Percentiles rank a stretch among this genome's conserved stretches.
Conservation (phyloP, 2,888 invertebrate genomes). For the Drosophila helvetica region DNA sequence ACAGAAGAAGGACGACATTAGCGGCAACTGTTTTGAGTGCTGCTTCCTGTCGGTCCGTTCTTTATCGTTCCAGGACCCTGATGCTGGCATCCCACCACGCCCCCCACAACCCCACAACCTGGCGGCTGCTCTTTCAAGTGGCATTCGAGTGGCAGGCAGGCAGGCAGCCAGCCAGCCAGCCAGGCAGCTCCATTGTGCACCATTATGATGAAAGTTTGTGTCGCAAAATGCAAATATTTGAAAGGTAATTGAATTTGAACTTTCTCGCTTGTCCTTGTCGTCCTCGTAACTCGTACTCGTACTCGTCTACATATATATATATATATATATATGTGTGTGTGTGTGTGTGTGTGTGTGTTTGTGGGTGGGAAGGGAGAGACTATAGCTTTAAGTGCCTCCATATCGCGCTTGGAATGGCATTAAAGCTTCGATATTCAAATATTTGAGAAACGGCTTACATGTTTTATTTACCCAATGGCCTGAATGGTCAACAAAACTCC, state of each 20-base stretch:
- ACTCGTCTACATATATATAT: too few species aligned
- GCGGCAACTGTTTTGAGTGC: conserved; percentile 80
- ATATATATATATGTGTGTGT: too few species aligned
- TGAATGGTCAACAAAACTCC: conserved; percentile 71
- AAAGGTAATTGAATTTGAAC: conserved; percentile 80
- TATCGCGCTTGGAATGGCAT: conserved; percentile 50
- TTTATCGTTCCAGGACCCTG: conserved; percentile 57
- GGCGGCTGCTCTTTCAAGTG: conserved; percentile 67
- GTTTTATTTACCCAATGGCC: conserved; percentile 71
- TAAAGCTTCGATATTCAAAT: conserved; percentile 65
- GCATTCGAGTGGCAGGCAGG: conserved; percentile 75
- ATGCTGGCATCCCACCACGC: not conserved
- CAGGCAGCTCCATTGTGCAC: conserved; percentile 69
- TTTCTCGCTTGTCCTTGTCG: conserved; percentile 63
- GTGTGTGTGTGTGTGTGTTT: not conserved
- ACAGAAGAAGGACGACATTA: conserved; percentile 71
- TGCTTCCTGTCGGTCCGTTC: conserved; percentile 75
- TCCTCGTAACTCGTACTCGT: not conserved
- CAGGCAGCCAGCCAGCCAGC: conserved; percentile 44
- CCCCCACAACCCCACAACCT: not conserved
- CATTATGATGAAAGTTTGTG: conserved; percentile 80
- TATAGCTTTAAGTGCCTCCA: conserved; percentile 54
- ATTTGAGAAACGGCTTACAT: conserved; percentile 73
- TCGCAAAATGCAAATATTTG: conserved; percentile 81
- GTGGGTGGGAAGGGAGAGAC: not conserved